Evolutionary conservation across 2,113 vertebrate species (phyloP).

Genomic region (Erythrolamprus reginae): DNA sequence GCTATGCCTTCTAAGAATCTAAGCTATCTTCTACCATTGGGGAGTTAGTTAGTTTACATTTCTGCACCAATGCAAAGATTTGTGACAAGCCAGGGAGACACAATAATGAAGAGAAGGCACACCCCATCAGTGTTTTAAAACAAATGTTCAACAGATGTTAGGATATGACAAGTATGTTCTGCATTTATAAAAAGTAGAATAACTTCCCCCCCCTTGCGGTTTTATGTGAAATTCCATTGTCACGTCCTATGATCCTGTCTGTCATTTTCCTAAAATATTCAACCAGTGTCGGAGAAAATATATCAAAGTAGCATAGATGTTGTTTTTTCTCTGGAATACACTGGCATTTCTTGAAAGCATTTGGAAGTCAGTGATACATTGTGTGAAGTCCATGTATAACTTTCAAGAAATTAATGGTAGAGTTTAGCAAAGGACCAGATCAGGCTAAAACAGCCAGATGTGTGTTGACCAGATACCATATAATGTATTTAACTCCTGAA

Average conservation of each 20-base stretch:
- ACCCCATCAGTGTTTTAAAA: neutral
- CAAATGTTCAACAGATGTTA: neutral
- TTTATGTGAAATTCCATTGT: neutral
- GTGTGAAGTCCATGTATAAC: neutral
- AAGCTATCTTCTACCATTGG: neutral
- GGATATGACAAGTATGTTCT: neutral
- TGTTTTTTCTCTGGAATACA: neutral
- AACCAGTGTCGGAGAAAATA: neutral
- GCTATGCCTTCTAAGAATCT: neutral
- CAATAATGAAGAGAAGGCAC: neutral
- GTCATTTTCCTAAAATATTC: neutral
- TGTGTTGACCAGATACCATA: neutral
- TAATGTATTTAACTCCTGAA: neutral
- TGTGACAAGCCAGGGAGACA: neutral
- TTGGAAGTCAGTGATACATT: neutral
- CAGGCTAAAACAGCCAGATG: neutral
- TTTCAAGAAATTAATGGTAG: neutral
- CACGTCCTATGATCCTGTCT: neutral
- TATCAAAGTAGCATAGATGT: neutral
- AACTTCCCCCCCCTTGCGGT: too few relatives aligned
- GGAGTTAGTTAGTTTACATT: neutral
- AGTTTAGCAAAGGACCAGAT: neutral
- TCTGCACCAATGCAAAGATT: neutral
- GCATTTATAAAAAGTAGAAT: neutral
- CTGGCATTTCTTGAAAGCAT: neutral